Evolutionary conservation across 2,797 vertebrate genomes (phyloP).

Genomic region (Phoebastria nigripes): DNA sequence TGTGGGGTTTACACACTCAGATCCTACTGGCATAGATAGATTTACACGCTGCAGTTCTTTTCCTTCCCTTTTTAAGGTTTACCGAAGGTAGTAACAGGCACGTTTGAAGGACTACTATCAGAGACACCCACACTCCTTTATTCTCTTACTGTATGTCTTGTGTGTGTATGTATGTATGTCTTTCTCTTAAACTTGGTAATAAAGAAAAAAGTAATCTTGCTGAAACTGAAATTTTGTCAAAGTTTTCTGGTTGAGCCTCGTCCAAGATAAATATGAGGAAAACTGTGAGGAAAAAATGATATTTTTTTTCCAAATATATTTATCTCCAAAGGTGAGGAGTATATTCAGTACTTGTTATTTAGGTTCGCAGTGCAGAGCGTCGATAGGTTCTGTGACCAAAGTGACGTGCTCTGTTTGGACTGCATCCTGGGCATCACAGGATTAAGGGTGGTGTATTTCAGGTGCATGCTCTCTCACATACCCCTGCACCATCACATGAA

Average conservation of each 20-base stretch:
- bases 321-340: background rate
- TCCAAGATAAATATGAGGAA: background rate
- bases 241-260: background rate
- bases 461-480: background rate
- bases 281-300: background rate
- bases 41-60: background rate
- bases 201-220: background rate
- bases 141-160: background rate
- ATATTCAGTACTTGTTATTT: background rate
- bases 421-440: background rate
- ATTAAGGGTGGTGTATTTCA: background rate
- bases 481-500: background rate
- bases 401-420: rapidly evolving
- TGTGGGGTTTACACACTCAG: background rate
- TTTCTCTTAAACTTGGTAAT: background rate
- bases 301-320: background rate
- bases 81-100: background rate
- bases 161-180: background rate
- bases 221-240: background rate
- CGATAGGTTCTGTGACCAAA: background rate
- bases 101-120: background rate
- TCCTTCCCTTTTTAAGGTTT: background rate
- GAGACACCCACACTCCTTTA: background rate
- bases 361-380: background rate
- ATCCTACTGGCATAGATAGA: background rate